These are phyloP conservation scores for Hippocampus kuda DNA, from an alignment of 2,797 vertebrate genomes.

Conservation along the genomic window DNA sequence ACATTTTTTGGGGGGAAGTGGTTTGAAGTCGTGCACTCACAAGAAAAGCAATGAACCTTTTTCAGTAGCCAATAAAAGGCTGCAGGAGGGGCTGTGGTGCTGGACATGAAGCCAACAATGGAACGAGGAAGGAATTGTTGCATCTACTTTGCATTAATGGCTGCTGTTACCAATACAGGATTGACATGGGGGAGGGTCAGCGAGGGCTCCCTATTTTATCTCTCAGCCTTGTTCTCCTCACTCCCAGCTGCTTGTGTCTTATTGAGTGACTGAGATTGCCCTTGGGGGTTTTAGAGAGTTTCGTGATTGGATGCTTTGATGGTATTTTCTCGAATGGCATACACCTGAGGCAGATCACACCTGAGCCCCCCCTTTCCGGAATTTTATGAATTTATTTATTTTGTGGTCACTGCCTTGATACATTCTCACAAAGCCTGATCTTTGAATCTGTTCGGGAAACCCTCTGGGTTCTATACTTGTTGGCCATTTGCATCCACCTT, in stretches of 20 bases:
- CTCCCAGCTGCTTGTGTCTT: constrained; percentile 51
- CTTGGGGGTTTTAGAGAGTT: constrained; percentile 57
- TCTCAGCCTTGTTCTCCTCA: constrained; percentile 37
- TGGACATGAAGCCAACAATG: constrained; percentile 19
- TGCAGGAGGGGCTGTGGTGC: constrained; percentile 9
- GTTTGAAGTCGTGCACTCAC: constrained; percentile 29
- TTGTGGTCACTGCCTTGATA: constrained; percentile 15
- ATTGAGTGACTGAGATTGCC: constrained; percentile 58
- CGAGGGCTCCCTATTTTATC: constrained; percentile 45
- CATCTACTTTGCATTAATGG: constrained; percentile 47
- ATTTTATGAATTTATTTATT: constrained; percentile 12
- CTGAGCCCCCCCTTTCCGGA: constrained; percentile 15
- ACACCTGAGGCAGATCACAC: constrained; percentile 45
- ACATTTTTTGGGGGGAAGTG: constrained; percentile 21
- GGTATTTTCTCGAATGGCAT: constrained; percentile 39
- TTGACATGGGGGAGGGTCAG: constrained; percentile 29
- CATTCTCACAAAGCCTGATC: constrained; percentile 26
- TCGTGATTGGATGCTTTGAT: constrained; percentile 46
- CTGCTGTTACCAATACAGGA: constrained; percentile 20
- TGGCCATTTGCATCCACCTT: background rate
- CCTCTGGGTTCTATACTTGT: background rate
- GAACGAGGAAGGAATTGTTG: constrained; percentile 50
- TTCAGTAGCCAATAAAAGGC: constrained; percentile 10
- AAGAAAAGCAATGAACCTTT: constrained; percentile 24
- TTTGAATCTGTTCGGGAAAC: constrained; percentile 10